Conservation (phyloP, 2,113 vertebrate species). For the Nansenia antarctica region DNA sequence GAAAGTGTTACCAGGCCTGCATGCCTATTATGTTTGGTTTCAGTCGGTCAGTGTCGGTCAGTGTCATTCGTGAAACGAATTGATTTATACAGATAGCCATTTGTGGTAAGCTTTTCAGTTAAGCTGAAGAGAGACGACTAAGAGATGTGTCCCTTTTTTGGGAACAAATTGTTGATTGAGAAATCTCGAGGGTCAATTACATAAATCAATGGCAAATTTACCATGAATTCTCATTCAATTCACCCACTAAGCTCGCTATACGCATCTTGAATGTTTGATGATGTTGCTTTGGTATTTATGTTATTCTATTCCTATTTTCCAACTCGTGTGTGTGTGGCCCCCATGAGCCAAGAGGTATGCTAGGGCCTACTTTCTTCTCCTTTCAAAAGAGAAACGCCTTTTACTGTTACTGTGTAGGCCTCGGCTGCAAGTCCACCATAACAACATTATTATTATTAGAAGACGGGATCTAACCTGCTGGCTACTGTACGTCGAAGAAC, state of each 20-base stretch:
- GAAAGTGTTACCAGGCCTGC: too few relatives aligned
- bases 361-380: conserved; percentile 36
- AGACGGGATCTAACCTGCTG: not conserved
- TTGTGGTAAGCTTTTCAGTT: too few relatives aligned
- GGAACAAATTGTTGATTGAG: not conserved
- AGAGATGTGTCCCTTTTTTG: not conserved
- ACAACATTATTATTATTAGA: not conserved
- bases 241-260: not conserved
- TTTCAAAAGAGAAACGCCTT: conserved; percentile 19
- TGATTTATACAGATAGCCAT: too few relatives aligned
- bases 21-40: too few relatives aligned
- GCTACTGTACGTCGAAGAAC: conserved; percentile 37
- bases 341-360: conserved; percentile 24
- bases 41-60: too few relatives aligned
- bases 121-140: not conserved
- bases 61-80: too few relatives aligned
- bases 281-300: not conserved
- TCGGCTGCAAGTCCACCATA: not conserved
- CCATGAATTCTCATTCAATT: not conserved
- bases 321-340: conserved; percentile 17
- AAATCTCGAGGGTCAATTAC: not conserved
- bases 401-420: too few relatives aligned
- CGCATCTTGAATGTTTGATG: not conserved
- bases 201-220: not conserved
- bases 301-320: not conserved